These are phyloP conservation scores for Lasius fuliginosus DNA, from an alignment of 2,888 invertebrate species.

Conservation along the genomic window DNA sequence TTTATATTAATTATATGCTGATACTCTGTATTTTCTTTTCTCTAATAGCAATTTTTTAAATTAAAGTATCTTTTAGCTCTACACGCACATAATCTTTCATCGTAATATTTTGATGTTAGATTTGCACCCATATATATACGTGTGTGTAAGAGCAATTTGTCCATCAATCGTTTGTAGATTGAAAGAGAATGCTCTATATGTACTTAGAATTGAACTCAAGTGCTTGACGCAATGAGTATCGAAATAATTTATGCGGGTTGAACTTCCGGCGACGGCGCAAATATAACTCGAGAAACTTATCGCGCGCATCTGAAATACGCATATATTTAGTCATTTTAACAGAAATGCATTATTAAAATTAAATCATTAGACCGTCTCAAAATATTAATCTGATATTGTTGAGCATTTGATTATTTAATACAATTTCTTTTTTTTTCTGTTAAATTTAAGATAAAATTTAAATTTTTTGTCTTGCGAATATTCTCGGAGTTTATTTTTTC, in stretches of 20 bases:
- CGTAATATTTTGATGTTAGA: not conserved
- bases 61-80: not conserved
- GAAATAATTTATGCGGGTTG: constrained; percentile 48
- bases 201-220: constrained; percentile 18
- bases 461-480: not conserved
- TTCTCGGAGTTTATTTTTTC: not conserved
- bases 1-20: not conserved
- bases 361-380: not conserved
- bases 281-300: constrained; percentile 19
- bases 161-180: constrained; percentile 29
- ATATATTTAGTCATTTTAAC: constrained; percentile 8
- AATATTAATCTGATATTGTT: constrained; percentile 2
- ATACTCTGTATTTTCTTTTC: not conserved
- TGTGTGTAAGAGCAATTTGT: not conserved
- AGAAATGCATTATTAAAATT: constrained; percentile 1
- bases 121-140: not conserved
- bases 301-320: not conserved
- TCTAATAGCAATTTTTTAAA: not conserved
- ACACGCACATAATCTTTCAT: not conserved
- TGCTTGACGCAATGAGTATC: constrained; percentile 33
- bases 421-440: not conserved
- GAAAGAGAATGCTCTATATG: constrained; percentile 9
- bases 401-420: not conserved
- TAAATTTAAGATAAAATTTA: not conserved
- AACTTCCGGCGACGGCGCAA: constrained; percentile 31